A percentile compares a stretch with the other conserved stretches of the same genome.
These are phyloP conservation scores for Petrosia ficiformis DNA, from an alignment of 37 sponge, comb jelly and placozoan species.

Conservation along the genomic window DNA sequence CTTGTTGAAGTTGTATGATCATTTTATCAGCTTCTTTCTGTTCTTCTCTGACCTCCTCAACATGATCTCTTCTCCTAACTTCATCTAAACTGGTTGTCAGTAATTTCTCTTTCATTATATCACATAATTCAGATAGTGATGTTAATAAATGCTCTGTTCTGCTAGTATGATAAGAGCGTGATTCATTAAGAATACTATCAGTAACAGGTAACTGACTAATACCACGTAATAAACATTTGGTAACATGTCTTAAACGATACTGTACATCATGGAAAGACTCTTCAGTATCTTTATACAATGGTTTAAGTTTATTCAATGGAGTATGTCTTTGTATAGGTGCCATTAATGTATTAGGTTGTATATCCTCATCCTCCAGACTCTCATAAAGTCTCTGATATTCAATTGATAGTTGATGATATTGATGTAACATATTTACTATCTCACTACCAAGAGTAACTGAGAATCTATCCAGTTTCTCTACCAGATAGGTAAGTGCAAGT, in stretches of 20 bases:
- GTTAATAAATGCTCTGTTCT: neutral
- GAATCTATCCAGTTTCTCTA: slow-evolving; percentile 22
- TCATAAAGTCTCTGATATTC: slow-evolving; percentile 21
- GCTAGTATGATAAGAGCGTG: neutral
- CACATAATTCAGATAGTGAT: slow-evolving; percentile 27
- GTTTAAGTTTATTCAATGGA: slow-evolving; percentile 15
- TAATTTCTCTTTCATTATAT: slow-evolving; percentile 65
- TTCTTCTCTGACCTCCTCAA: slow-evolving; percentile 50
- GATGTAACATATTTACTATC: slow-evolving; percentile 57
- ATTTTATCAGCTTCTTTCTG: slow-evolving; percentile 43
- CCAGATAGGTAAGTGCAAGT: slow-evolving; percentile 38
- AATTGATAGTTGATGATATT: slow-evolving; percentile 44
- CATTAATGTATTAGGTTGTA: neutral
- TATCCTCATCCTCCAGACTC: neutral
- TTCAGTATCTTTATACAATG: neutral
- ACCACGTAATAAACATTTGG: slow-evolving; percentile 65
- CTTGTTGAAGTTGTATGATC: slow-evolving; percentile 69
- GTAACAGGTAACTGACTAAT: slow-evolving; percentile 56
- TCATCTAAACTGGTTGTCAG: slow-evolving; percentile 84
- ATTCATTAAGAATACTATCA: slow-evolving; percentile 34
- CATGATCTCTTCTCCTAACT: slow-evolving; percentile 49
- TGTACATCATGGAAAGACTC: slow-evolving; percentile 19
- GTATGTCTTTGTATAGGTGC: neutral
- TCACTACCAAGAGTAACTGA: slow-evolving; percentile 78
- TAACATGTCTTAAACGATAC: slow-evolving; percentile 44